phyloP scores from a whole-genome alignment of 23 tunicate genomes.

The Clavelina lepadiformis region DNA sequence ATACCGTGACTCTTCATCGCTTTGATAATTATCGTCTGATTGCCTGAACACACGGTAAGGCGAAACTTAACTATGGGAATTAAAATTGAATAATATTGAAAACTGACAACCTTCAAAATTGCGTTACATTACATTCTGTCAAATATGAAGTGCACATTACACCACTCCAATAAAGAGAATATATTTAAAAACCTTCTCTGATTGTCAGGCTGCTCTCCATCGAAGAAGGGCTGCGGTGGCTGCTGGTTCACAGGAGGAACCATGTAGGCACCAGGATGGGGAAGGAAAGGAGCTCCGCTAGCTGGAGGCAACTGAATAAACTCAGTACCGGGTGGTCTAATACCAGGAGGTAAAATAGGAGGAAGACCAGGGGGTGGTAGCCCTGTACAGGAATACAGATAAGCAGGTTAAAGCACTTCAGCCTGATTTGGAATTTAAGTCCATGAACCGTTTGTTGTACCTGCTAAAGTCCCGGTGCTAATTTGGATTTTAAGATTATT shows the following conservation, averaged over 20 bases:
- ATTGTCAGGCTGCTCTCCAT: slow-evolving; percentile 1
- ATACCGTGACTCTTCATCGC: slow-evolving; percentile 46
- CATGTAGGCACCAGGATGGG: slow-evolving; percentile 25
- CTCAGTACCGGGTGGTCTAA: slow-evolving; percentile 45
- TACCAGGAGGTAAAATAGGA: slow-evolving; percentile 17
- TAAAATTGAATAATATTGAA: no score
- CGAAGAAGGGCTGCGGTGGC: slow-evolving; percentile 6
- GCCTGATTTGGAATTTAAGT: neutral
- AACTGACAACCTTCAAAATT: no score
- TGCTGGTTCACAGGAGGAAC: slow-evolving; percentile 18
- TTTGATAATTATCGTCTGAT: slow-evolving; percentile 20
- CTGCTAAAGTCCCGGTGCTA: no score
- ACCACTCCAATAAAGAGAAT: no score
- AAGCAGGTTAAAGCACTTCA: no score
- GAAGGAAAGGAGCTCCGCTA: slow-evolving; percentile 19
- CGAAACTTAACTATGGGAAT: no score
- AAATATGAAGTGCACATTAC: no score
- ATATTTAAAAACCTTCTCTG: no score
- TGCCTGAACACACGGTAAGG: neutral
- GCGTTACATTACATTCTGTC: no score
- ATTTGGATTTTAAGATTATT: no score
- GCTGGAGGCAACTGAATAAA: slow-evolving; percentile 26
- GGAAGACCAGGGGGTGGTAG: slow-evolving; percentile 49
- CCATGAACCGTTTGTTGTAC: neutral
- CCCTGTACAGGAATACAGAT: no score